These are phyloP conservation scores for Dasyornis broadbenti DNA, from an alignment of 2,113 vertebrate genomes.

Conservation along the genomic window DNA sequence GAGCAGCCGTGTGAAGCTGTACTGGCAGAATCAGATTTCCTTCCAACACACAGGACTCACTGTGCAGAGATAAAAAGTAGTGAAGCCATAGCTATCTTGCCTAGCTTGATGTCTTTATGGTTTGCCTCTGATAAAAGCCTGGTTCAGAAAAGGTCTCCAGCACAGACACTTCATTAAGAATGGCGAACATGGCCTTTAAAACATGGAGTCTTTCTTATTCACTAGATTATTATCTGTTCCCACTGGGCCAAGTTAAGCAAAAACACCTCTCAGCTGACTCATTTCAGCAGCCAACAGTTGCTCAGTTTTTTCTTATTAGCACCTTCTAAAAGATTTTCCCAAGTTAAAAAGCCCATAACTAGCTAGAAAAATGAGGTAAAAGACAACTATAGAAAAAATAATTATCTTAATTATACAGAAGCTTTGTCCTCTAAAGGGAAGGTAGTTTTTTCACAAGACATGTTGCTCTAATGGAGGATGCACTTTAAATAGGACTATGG, in stretches of 20 bases:
- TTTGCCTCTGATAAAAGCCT: background rate
- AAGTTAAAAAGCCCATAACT: background rate
- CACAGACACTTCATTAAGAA: background rate
- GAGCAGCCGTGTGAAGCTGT: background rate
- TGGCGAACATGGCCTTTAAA: background rate
- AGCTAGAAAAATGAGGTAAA: background rate
- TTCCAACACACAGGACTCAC: background rate
- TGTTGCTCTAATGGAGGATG: background rate
- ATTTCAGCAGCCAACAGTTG: background rate
- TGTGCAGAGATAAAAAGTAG: background rate
- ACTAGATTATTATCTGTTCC: background rate
- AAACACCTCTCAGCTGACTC: background rate
- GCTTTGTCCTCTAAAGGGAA: background rate
- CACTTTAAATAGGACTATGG: background rate
- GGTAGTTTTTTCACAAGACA: background rate
- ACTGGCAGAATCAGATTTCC: background rate
- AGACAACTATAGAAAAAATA: background rate
- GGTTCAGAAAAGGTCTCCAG: background rate
- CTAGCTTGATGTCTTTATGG: background rate
- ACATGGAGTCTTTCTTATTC: background rate
- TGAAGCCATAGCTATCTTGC: background rate
- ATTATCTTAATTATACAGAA: constrained; percentile 21
- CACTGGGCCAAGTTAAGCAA: background rate
- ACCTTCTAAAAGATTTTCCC: background rate
- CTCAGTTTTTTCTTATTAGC: background rate